Conservation (phyloP, 2,113 vertebrate genomes). For the Procapra przewalskii region DNA sequence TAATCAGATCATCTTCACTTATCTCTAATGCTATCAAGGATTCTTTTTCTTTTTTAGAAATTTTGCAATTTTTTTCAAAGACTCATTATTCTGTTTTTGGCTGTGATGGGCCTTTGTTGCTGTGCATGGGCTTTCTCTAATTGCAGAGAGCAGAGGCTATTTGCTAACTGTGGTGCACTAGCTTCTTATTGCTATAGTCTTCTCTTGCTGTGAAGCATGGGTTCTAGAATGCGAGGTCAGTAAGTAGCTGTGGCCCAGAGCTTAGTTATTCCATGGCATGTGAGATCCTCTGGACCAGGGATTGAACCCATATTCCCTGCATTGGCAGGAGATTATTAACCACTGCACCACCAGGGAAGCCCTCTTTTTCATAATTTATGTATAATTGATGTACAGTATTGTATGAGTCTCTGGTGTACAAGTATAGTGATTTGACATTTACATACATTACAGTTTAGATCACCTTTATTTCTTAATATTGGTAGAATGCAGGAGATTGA, state of each 20-base stretch:
- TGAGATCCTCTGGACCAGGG: not conserved
- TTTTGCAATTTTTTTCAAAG: not conserved
- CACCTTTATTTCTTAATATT: not conserved
- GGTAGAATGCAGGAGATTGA: not conserved
- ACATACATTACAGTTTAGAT: not conserved
- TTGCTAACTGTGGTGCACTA: not conserved
- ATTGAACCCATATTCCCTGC: not conserved
- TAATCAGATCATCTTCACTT: not conserved
- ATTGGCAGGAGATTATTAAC: not conserved
- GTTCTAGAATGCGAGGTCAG: not conserved
- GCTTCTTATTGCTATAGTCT: not conserved
- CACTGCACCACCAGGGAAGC: not conserved
- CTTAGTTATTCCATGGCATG: not conserved
- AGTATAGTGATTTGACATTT: not conserved
- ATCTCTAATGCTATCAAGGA: not conserved
- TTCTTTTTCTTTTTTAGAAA: not conserved
- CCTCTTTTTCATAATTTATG: not conserved
- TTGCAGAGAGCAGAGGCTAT: not conserved
- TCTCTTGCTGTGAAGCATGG: not conserved
- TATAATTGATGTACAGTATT: not conserved
- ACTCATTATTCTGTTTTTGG: not conserved
- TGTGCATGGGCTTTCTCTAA: not conserved
- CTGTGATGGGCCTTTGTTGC: not conserved
- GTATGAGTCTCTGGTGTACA: not conserved
- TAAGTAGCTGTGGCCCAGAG: not conserved